Conservation (phyloP, 2,888 invertebrate species). For the Keiferia lycopersicella region DNA sequence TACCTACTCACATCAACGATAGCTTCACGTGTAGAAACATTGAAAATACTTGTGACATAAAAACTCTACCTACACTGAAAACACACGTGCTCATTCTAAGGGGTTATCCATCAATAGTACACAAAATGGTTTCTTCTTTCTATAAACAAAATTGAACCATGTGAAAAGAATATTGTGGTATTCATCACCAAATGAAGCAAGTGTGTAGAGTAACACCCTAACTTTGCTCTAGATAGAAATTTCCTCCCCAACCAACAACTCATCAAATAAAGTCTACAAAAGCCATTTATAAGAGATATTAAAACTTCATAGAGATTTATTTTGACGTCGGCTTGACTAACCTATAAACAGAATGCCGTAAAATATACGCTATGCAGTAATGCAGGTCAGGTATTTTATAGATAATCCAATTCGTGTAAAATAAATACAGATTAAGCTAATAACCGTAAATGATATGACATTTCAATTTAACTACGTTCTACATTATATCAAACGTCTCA, state of each 20-base stretch:
- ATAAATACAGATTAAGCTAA: neutral
- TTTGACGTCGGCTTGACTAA: neutral
- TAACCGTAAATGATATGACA: no score
- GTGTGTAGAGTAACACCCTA: neutral
- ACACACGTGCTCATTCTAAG: no score
- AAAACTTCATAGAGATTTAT: neutral
- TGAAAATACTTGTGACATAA: neutral
- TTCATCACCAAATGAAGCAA: no score
- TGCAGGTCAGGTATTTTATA: neutral
- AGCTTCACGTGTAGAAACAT: neutral
- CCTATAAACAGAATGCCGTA: neutral
- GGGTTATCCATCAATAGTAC: no score
- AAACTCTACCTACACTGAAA: no score
- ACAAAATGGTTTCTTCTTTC: no score
- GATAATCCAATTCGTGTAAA: neutral
- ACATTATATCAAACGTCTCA: neutral
- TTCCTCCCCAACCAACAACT: neutral
- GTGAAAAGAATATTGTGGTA: no score
- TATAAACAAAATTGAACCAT: no score
- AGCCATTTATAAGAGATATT: neutral
- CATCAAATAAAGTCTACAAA: neutral
- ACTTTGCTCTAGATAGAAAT: neutral
- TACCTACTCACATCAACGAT: neutral
- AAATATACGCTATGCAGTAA: neutral
- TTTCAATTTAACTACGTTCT: neutral